phyloP scores from a whole-genome alignment of 2,113 vertebrate genomes.

The Cyphomyrus plagiostoma region DNA sequence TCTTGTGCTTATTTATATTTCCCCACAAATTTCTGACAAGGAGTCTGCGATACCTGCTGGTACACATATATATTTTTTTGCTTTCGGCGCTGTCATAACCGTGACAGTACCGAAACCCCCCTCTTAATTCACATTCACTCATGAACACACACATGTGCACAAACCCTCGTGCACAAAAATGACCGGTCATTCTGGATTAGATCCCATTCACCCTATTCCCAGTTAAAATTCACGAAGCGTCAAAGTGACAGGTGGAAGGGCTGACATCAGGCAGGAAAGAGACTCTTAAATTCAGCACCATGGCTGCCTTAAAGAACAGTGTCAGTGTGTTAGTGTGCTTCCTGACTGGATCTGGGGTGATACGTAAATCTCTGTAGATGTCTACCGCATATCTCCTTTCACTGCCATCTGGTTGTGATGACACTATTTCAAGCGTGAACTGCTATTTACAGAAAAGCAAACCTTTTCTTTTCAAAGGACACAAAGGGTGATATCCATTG shows the following conservation, averaged over 20 bases:
- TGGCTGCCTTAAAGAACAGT: neutral
- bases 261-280: neutral
- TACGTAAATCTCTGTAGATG: conserved; percentile 37
- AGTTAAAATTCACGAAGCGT: neutral
- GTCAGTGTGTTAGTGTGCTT: neutral
- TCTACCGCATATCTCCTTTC: conserved; percentile 34
- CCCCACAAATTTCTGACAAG: conserved; percentile 15
- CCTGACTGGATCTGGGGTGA: neutral
- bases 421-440: conserved; percentile 33
- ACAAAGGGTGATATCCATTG: conserved; percentile 17
- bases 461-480: conserved; percentile 24
- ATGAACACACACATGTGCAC: neutral
- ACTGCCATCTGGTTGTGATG: conserved; percentile 37
- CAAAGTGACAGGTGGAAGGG: conserved; percentile 23
- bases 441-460: conserved; percentile 28
- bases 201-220: neutral
- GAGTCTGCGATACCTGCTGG: conserved; percentile 10
- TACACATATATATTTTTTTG: neutral
- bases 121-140: conserved; percentile 11
- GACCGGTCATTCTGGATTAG: neutral
- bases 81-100: neutral
- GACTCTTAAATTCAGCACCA: conserved; percentile 4
- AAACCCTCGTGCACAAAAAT: conserved; percentile 23
- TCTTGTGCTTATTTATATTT: conserved; percentile 22
- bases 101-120: neutral